phyloP scores from a whole-genome alignment of 2,797 vertebrate genomes.

The Melanotaenia parkinsoni region DNA sequence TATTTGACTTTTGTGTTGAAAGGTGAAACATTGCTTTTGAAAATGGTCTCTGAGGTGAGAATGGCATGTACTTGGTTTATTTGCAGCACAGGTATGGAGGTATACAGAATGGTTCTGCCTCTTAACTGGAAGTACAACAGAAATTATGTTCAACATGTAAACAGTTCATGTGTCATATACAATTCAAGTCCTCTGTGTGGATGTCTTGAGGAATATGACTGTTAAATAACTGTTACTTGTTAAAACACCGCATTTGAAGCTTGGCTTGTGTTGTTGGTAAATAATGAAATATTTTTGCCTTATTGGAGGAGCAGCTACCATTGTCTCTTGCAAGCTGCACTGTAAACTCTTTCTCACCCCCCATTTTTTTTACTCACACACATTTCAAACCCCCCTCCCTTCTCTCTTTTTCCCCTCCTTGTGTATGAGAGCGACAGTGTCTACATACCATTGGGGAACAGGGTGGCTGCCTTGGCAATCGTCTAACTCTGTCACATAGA shows the following conservation, averaged over 20 bases:
- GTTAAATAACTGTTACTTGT: slow-evolving; percentile 29
- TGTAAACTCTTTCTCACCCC: slow-evolving; percentile 53
- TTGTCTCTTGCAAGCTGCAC: slow-evolving; percentile 49
- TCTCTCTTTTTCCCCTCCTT: slow-evolving; percentile 35
- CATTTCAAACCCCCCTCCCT: slow-evolving; percentile 32
- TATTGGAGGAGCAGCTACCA: slow-evolving; percentile 29
- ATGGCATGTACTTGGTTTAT: slow-evolving; percentile 7
- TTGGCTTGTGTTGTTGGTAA: slow-evolving; percentile 13
- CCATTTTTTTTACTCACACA: slow-evolving; percentile 18
- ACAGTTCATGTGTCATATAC: background rate
- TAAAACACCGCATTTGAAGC: slow-evolving; percentile 30
- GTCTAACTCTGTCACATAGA: slow-evolving; percentile 67
- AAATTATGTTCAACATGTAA: background rate
- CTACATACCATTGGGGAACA: slow-evolving; percentile 78
- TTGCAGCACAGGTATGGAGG: background rate
- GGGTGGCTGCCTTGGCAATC: slow-evolving; percentile 80
- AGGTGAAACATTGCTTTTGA: slow-evolving; percentile 43
- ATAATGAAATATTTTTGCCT: slow-evolving; percentile 21
- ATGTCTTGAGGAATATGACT: background rate
- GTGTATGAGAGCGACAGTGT: slow-evolving; percentile 69
- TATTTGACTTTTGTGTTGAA: slow-evolving; percentile 45
- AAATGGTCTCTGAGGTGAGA: slow-evolving; percentile 14
- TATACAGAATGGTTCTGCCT: background rate
- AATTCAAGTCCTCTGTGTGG: background rate
- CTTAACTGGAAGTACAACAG: background rate